Base-by-base conservation (phyloP, 92 coral and sea anemone species). In the Porites divaricata region DNA sequence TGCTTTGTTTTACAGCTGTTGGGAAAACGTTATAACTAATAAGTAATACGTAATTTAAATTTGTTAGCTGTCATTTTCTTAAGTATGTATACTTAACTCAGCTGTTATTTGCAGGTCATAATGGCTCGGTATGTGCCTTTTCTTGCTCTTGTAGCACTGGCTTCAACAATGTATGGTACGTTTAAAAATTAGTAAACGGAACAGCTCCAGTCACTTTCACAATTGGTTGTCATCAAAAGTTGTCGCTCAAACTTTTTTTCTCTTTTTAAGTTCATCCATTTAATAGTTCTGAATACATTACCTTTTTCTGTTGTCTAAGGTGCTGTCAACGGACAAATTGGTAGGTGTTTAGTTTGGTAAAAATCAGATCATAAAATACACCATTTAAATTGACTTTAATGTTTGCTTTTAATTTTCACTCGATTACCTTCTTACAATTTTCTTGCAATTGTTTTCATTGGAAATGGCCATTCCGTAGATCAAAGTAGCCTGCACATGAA, bases 101-200 rank as follows among this genome's bases (percentile, higher is more conserved):
- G 45, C 45, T 35, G 45, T 23, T 74, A 7, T 21, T 72, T 64
- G 10, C 74, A 67, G 85, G 51, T 70, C 1, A 56, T 41, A 1
- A 80, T 67, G 85, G 6, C 25, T 13, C 26, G 9, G 2, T 54
- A 56, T 13, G 52, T 54, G 57, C 45, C 66, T 19, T 13, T 70
- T 20, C 67, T 70, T 8, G 66, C 50, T 16, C 16, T 80, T 41
- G 14, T 80, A 15, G 53, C 57, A 19, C 56, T 80, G 69, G 76
- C 85, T 14, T 69, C 68, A 25, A 35, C 45, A 35, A 35, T 58
- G 11, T 58, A 57, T 20, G 85, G 85, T 80, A 14, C 70, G 76
- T 80, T 11, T 16, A 21, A 53, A 74, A 72, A 51, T 13, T 14
- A 20, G 48, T 1, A 13, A 13, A 24, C 52, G 28, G 2, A 25